Evolutionary conservation across 2,888 invertebrate genomes (phyloP).

Genomic region (Cerastis leucographa): DNA sequence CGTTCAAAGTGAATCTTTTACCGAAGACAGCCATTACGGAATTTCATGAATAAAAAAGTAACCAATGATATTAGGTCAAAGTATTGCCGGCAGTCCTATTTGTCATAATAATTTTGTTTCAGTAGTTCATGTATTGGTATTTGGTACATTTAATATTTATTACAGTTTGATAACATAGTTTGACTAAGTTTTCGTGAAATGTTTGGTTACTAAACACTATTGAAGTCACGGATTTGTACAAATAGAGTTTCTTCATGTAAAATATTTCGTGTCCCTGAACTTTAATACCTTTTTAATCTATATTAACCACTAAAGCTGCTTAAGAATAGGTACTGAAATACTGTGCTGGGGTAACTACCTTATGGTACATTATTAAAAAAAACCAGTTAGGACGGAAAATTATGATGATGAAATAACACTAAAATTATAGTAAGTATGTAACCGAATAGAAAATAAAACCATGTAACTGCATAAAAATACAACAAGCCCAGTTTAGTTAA

Average conservation of each 20-base stretch:
- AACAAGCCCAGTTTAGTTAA: conserved; percentile 2
- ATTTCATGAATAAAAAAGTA: conserved; percentile 47
- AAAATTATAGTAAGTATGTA: no score
- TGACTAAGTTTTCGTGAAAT: conserved; percentile 21
- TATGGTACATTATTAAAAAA: no score
- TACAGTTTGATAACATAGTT: conserved; percentile 36
- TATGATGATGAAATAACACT: not conserved
- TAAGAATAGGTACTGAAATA: conserved; percentile 8
- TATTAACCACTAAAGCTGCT: conserved; percentile 9
- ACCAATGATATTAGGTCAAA: conserved; percentile 34
- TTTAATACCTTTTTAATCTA: not conserved
- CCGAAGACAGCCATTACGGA: conserved; percentile 30
- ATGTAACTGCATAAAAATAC: conserved; percentile 11
- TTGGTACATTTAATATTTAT: conserved; percentile 42
- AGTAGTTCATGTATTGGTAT: conserved; percentile 26
- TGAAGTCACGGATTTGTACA: conserved; percentile 20
- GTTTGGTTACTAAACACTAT: conserved; percentile 15
- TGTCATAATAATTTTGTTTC: conserved; percentile 26
- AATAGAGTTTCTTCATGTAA: conserved; percentile 1
- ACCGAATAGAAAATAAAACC: conserved; percentile 1
- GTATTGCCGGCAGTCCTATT: conserved; percentile 24
- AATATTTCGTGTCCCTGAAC: conserved; percentile 18
- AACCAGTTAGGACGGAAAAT: not conserved
- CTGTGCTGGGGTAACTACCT: no score
- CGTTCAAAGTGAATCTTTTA: conserved; percentile 47